Base-by-base conservation (phyloP, 2,888 invertebrate genomes). In the Zygothrica quintamaculata region DNA sequence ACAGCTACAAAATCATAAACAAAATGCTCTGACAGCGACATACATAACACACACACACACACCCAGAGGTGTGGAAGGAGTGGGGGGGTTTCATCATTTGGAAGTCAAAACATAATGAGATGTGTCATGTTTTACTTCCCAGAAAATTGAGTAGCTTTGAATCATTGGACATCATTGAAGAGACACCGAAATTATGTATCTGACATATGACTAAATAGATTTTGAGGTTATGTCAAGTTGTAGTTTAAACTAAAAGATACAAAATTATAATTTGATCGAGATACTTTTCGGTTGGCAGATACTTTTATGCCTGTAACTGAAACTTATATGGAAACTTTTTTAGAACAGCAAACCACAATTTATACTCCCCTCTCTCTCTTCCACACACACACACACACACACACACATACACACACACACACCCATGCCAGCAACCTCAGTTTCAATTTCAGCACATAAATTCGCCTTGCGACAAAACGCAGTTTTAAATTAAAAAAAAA, bases 1-100 rank as follows among this genome's bases (percentile, higher is more conserved):
- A 89, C 80, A 81, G 84, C 82, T 79, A 77, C 80, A 79, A 85
- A 84, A 84, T 84, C 87, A 89, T 88, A 89, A 89, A 89, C 88
- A 81, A 87, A 80, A 80, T 76, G 64, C 74, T 74, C 77, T 79
- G 80, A 84, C 80, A 82, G 79, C 66, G 42, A 57, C 57, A 66
- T 22, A 66, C 71, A 68, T 56, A 64, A 59, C 65, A 64, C 51
- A 29, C 29, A 13, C 42, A 36, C 36, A 29, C 5, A n/a, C 39
- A 31, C 12, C 12, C 15, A 43, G 6, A 44, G 40, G 15, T 9
- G 18, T 36, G 25, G 12, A 40, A 12, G 46, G 16, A 15, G 50
- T 7, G 48, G 26, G 52, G 12, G 57, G 71, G 40, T 57, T 57
- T 33, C 66, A 76, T 78, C 70, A 70, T 78, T 73, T 69, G 76